These are phyloP conservation scores for Trichogramma evanescens DNA, from an alignment of 2,888 invertebrate species.

Conservation along the genomic window DNA sequence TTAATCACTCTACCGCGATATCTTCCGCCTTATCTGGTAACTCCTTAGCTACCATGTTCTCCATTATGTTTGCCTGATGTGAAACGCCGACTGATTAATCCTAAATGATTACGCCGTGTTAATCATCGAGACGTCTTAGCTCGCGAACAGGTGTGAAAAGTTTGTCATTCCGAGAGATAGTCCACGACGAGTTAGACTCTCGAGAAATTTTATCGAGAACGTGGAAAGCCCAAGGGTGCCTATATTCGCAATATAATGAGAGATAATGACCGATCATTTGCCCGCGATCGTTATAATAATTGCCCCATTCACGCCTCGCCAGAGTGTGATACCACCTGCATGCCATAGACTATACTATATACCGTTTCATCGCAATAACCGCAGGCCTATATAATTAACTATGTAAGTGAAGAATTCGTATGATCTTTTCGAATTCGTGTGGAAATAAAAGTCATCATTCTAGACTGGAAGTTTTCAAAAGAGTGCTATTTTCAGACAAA, in stretches of 20 bases:
- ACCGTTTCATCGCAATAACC: no score
- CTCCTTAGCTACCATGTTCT: slow-evolving; percentile 26
- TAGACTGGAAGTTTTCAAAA: no score
- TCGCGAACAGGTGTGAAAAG: slow-evolving; percentile 14
- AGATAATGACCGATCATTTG: neutral
- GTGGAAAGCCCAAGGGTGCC: neutral
- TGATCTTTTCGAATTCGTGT: no score
- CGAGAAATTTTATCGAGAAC: neutral
- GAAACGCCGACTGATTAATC: slow-evolving; percentile 39
- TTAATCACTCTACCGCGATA: slow-evolving; percentile 21
- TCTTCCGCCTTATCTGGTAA: slow-evolving; percentile 22
- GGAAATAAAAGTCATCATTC: no score
- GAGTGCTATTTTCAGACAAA: no score
- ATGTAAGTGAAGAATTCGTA: neutral
- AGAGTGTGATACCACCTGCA: neutral
- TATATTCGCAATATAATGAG: neutral
- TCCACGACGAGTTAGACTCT: neutral
- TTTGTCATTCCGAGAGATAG: neutral
- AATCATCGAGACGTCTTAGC: slow-evolving; percentile 31
- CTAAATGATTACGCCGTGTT: slow-evolving; percentile 39
- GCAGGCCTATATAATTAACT: neutral
- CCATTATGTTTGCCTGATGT: slow-evolving; percentile 34
- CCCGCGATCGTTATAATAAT: slow-evolving; percentile 1
- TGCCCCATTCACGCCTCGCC: slow-evolving; percentile 2
- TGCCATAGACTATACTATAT: no score